Conservation (phyloP, 2,797 vertebrate species). For the Sebastes iracundus region DNA sequence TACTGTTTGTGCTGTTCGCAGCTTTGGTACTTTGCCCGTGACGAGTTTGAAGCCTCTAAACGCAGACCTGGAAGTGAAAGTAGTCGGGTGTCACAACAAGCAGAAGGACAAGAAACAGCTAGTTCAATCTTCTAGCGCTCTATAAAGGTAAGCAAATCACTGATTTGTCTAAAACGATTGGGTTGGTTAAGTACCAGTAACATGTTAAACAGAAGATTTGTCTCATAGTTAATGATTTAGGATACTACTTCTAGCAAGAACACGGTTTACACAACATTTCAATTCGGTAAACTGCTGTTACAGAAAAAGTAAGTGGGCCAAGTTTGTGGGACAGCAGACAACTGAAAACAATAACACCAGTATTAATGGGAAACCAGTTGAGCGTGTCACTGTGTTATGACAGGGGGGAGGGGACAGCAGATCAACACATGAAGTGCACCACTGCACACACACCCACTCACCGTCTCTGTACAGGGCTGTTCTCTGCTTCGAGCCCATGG, state of each 20-base stretch:
- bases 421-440: conserved; percentile 57
- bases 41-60: conserved; percentile 28
- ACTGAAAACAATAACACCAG: conserved; percentile 44
- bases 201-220: conserved; percentile 12
- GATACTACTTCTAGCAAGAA: conserved; percentile 3
- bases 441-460: conserved; percentile 89
- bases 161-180: background rate
- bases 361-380: conserved; percentile 67
- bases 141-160: conserved; percentile 47
- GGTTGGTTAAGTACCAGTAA: background rate
- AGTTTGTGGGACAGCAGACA: conserved; percentile 28
- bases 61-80: conserved; percentile 76
- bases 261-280: conserved; percentile 6
- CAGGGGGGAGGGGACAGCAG: conserved; percentile 43
- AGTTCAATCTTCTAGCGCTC: background rate
- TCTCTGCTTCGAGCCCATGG: conserved; percentile 89
- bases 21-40: conserved; percentile 23
- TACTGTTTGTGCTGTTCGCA: conserved; percentile 42
- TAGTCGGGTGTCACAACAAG: conserved; percentile 28
- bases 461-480: conserved; percentile 87
- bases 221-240: conserved; percentile 25
- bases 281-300: conserved; percentile 8
- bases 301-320: conserved; percentile 28
- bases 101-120: conserved; percentile 29
- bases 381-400: conserved; percentile 74